Evolutionary conservation across 2,113 vertebrate species (phyloP).

Genomic region (Lasiurus cinereus): DNA sequence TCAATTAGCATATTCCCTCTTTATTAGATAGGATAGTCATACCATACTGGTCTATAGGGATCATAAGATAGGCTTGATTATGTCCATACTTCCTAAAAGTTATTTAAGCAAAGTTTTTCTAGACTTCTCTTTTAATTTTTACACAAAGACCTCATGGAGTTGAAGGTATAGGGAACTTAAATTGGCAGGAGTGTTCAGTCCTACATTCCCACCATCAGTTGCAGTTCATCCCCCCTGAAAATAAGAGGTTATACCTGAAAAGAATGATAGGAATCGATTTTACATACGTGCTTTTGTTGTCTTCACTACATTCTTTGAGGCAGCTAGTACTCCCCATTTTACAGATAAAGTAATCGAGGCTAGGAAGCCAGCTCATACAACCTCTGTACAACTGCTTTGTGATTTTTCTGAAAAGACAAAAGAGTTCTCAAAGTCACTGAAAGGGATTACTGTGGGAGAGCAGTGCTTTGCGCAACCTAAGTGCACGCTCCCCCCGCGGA

Average conservation of each 20-base stretch:
- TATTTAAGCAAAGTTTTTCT: neutral
- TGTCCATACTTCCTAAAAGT: neutral
- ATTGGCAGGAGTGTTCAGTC: neutral
- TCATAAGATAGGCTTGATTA: neutral
- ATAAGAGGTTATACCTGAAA: neutral
- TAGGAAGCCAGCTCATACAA: neutral
- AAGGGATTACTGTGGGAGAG: neutral
- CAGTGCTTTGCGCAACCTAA: neutral
- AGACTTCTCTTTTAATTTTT: neutral
- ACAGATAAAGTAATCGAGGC: conserved; percentile 15
- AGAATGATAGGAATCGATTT: neutral
- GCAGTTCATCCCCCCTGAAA: neutral
- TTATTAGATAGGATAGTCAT: neutral
- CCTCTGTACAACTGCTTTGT: neutral
- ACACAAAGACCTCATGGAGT: neutral
- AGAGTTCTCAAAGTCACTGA: neutral
- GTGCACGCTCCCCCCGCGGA: neutral
- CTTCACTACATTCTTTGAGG: neutral
- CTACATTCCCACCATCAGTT: neutral
- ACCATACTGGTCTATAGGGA: neutral
- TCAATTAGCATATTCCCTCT: too few species aligned
- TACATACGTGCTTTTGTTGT: neutral
- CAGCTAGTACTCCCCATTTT: neutral
- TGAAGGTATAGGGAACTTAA: neutral
- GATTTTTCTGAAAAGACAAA: neutral